phyloP scores from a whole-genome alignment of 2,113 vertebrate genomes.

The Prionailurus bengalensis region DNA sequence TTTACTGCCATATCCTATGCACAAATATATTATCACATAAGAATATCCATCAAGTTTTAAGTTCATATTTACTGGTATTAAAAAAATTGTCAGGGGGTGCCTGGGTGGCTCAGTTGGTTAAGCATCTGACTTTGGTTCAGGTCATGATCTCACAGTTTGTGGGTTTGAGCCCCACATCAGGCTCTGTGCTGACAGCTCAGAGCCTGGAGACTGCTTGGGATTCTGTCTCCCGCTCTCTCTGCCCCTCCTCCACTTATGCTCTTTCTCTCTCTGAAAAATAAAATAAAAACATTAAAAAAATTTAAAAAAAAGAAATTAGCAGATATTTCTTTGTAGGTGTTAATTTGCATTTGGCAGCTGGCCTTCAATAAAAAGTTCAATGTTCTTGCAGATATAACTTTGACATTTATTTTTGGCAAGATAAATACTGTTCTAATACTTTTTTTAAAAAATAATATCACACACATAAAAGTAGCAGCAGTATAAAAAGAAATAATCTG shows the following conservation, averaged over 20 bases:
- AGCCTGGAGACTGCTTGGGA: too few relatives aligned
- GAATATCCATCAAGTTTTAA: constrained; percentile 42
- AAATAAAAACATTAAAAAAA: too few relatives aligned
- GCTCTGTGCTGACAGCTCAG: too few relatives aligned
- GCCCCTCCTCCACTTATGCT: too few relatives aligned
- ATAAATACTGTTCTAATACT: constrained; percentile 82
- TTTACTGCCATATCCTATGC: not conserved
- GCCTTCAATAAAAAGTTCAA: constrained; percentile 77
- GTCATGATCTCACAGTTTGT: too few relatives aligned
- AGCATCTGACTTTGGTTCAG: too few relatives aligned
- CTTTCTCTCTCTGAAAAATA: too few relatives aligned
- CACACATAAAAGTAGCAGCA: constrained; percentile 47
- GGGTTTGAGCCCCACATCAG: too few relatives aligned
- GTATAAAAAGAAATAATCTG: constrained; percentile 65
- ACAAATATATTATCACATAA: not conserved
- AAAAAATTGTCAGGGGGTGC: constrained; percentile 36
- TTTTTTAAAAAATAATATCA: constrained; percentile 57
- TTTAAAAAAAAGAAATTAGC: constrained; percentile 22
- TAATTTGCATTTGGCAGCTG: constrained; percentile 83
- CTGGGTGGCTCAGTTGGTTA: too few relatives aligned
- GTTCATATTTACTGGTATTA: constrained; percentile 69
- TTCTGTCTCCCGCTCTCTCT: too few relatives aligned
- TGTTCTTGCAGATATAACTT: constrained; percentile 75
- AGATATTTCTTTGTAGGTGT: constrained; percentile 73
- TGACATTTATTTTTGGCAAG: constrained; percentile 85